Evolutionary conservation across 2,113 vertebrate genomes (phyloP), one percentile per base, ranked within the genome.

Genomic region (Jaculus jaculus): DNA sequence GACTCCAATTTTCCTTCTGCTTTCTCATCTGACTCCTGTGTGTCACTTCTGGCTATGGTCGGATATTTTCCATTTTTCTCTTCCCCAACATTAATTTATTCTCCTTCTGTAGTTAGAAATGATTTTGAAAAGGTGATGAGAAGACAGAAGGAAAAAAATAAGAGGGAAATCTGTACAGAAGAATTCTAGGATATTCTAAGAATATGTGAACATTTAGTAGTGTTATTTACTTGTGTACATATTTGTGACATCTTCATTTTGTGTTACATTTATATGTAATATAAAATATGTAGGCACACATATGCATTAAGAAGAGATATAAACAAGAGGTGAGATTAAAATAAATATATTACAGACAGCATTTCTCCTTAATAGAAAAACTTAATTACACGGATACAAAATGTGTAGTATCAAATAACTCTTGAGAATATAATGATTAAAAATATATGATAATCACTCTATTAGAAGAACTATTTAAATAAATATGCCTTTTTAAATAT

Each of bases 151-250:
- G 24, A 86, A 18, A 90, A 69, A 72, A 30, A 63, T 30, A n/a
- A 77, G 21, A 66, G 24, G 17, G 2, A 10, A 18, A 60, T 63
- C 77, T 47, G 5, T 58, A 58, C 0, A 65, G 32, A 79, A 69
- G 20, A 85, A 20, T 80, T 66, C 23, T 60, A 78, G n/a, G 3
- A 42, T 78, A 7, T 20, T 74, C 28, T 91, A 26, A 2, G 17
- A 2, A 4, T 42, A 87, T 0, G 2, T 30, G 18, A 72, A 58
- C 4, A n/a, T 58, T 88, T 68, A 77, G 17, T 74, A 72, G 68
- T 58, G 37, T 89, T 81, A 83, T 51, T 88, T 79, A 88, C 28
- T 92, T 96, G 13, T 96, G 13, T 1, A 68, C 12, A 61, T 42
- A 71, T 93, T 75, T 93, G 24, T 23, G 2, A 61, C 8, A 73